Conservation (phyloP, 1,140 invertebrate species). For the Ceratitis capitata region DNA sequence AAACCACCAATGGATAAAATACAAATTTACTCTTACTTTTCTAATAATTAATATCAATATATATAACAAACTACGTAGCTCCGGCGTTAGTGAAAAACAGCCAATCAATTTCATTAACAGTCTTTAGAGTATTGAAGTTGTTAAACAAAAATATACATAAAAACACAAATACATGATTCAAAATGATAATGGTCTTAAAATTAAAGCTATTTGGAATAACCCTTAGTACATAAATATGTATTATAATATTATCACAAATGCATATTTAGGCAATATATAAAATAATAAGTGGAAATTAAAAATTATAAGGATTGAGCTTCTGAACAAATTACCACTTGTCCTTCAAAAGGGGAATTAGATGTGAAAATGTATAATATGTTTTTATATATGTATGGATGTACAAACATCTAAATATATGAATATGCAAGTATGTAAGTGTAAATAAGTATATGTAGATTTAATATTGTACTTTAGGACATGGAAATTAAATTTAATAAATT, state of each 20-base stretch:
- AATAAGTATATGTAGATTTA: constrained; percentile 6
- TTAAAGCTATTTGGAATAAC: not conserved
- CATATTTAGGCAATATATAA: not conserved
- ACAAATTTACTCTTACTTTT: constrained; percentile 33
- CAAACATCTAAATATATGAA: not conserved
- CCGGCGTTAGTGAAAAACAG: not conserved
- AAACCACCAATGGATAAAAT: constrained; percentile 43
- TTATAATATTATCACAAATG: not conserved
- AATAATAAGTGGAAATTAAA: not conserved
- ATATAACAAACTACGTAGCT: not conserved
- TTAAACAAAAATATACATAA: constrained; percentile 4
- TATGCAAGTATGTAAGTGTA: not conserved
- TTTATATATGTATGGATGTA: constrained; percentile 1
- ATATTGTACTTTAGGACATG: constrained; percentile 25
- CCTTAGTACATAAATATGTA: not conserved
- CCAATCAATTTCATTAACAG: not conserved
- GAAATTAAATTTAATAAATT: constrained; percentile 34
- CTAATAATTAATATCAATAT: not conserved
- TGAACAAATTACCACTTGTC: not conserved
- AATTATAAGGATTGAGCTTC: not conserved
- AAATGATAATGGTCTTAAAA: not conserved
- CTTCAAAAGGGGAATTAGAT: not conserved
- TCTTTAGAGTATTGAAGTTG: not conserved
- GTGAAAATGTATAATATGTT: not conserved
- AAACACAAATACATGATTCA: constrained; percentile 2